These are phyloP conservation scores for Myathropa florea DNA, from an alignment of 2,888 invertebrate genomes.

Conservation along the genomic window DNA sequence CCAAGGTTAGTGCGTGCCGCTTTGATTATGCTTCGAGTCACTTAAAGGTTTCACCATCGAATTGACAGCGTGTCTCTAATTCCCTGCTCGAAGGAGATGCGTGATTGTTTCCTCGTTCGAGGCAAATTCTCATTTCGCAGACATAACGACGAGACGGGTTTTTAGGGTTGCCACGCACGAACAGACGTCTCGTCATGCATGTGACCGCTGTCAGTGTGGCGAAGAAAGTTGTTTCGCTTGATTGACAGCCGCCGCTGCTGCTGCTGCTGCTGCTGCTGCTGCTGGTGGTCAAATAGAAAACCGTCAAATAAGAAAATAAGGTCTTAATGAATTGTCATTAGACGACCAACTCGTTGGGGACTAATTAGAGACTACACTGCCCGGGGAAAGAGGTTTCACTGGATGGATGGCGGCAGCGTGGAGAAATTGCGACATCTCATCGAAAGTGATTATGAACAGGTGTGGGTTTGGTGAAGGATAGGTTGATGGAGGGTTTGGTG, in stretches of 20 bases:
- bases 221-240: conserved; percentile 49
- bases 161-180: not conserved
- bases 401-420: not conserved
- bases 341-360: not conserved
- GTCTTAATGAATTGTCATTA: not conserved
- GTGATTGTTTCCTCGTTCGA: not conserved
- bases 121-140: not conserved
- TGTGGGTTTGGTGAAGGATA: not conserved
- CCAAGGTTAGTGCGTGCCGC: conserved; percentile 31
- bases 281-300: conserved; percentile 16
- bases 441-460: not conserved
- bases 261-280: not conserved
- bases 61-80: conserved; percentile 21
- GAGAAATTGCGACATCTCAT: not conserved
- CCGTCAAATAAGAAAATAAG: too few species aligned
- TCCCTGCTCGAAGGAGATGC: conserved; percentile 5
- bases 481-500: too few species aligned
- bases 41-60: conserved; percentile 10
- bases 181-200: conserved; percentile 4
- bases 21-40: not conserved
- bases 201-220: not conserved
- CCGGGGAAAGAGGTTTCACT: not conserved
- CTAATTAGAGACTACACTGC: not conserved
- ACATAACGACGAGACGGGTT: not conserved
- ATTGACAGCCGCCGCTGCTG: not conserved